Evolutionary conservation across 2,888 invertebrate species (phyloP).

Genomic region (Phyllotreta striolata): DNA sequence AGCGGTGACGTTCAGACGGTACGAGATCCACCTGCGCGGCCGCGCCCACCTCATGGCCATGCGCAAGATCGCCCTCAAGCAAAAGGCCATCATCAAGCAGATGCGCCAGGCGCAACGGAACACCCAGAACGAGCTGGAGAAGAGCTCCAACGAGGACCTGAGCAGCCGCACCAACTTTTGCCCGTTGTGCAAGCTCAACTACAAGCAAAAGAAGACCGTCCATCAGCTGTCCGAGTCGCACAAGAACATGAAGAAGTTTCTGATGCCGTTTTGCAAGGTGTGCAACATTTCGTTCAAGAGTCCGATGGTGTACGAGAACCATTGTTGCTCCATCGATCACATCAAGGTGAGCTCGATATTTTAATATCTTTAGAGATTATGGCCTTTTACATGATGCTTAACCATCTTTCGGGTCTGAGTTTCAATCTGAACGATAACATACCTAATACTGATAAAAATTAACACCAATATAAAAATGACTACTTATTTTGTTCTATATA

Average conservation of each 20-base stretch:
- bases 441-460: conserved; percentile 6
- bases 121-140: conserved; percentile 81
- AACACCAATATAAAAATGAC: not conserved
- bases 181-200: conserved; percentile 60
- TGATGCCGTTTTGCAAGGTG: conserved; percentile 82
- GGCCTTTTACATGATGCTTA: conserved; percentile 22
- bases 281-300: conserved; percentile 82
- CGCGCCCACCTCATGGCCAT: conserved; percentile 77
- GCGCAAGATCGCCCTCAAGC: conserved; percentile 76
- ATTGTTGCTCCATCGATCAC: conserved; percentile 82
- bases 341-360: conserved; percentile 69
- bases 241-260: conserved; percentile 84
- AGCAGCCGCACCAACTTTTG: conserved; percentile 59
- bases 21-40: conserved; percentile 76
- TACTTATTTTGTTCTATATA: not conserved
- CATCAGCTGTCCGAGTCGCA: conserved; percentile 84
- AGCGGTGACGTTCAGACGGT: conserved; percentile 78
- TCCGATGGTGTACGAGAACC: conserved; percentile 86
- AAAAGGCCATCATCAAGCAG: conserved; percentile 67
- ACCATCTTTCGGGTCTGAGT: conserved; percentile 31
- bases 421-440: conserved; percentile 18
- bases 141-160: conserved; percentile 68
- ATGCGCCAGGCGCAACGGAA: conserved; percentile 83
- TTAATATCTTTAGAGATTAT: conserved; percentile 1
- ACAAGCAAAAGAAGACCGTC: conserved; percentile 68